A percentile compares a stretch with the other conserved stretches of the same genome.
phyloP scores from a whole-genome alignment of 64 coral and sea anemone species.

The Dendronephthya gigantea region DNA sequence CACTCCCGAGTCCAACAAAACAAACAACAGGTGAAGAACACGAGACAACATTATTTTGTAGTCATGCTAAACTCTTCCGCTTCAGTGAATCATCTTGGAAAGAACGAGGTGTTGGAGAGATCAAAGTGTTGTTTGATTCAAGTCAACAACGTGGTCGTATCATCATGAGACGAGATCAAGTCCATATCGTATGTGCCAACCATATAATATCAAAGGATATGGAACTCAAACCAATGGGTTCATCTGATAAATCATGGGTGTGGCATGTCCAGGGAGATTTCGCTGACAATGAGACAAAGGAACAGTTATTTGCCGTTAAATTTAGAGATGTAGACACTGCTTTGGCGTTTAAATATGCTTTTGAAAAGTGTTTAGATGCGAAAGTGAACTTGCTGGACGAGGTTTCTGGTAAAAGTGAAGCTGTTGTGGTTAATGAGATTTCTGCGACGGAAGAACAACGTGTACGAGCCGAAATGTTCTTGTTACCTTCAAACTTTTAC shows the following conservation, averaged over 20 bases:
- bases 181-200: conserved; percentile 82
- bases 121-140: conserved; percentile 61
- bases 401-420: conserved; percentile 29
- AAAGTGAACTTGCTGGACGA: neutral
- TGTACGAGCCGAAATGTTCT: conserved; percentile 46
- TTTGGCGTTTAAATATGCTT: conserved; percentile 30
- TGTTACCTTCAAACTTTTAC: conserved; percentile 76
- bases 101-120: conserved; percentile 80
- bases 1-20: conserved; percentile 61
- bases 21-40: conserved; percentile 71
- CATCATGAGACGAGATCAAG: conserved; percentile 81
- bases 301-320: conserved; percentile 61
- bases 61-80: conserved; percentile 66
- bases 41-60: conserved; percentile 58
- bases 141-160: conserved; percentile 46
- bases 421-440: conserved; percentile 64
- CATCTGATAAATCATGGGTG: conserved; percentile 59
- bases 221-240: conserved; percentile 43
- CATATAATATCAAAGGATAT: conserved; percentile 78
- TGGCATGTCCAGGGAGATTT: conserved; percentile 75
- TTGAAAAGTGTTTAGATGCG: neutral
- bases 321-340: conserved; percentile 54
- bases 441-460: conserved; percentile 49
- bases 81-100: conserved; percentile 63
- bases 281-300: conserved; percentile 51